These are phyloP conservation scores for Aurelia sp. DNA, from an alignment of 30 jellyfish, hydroid and myxozoan species.

Conservation along the genomic window DNA sequence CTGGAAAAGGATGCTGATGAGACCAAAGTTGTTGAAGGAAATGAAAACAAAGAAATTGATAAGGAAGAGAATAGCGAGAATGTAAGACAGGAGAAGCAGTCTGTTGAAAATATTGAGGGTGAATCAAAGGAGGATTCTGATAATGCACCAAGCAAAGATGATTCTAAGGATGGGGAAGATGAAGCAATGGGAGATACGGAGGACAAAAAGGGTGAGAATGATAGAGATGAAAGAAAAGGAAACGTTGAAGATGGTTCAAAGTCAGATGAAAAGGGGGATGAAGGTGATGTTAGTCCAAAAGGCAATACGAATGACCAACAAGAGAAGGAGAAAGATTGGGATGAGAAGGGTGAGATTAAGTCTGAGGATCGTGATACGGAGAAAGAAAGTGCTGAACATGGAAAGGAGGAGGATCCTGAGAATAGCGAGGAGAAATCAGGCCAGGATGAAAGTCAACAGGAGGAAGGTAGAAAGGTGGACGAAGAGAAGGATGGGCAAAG, in stretches of 20 bases:
- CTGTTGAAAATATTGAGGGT: not conserved
- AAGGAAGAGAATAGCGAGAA: not conserved
- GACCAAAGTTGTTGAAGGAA: not conserved
- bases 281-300: not conserved
- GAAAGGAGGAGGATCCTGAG: not conserved
- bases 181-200: not conserved
- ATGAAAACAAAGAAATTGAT: not conserved
- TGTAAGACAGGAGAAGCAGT: not conserved
- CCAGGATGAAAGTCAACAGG: slow-evolving; percentile 1
- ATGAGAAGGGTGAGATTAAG: not conserved
- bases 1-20: not conserved
- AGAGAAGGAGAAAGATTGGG: not conserved
- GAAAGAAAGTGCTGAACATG: not conserved
- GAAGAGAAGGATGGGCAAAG: not conserved
- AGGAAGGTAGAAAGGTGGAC: not conserved
- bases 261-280: not conserved
- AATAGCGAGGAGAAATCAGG: slow-evolving; percentile 5
- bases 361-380: not conserved
- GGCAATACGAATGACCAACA: not conserved
- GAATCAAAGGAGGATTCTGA: not conserved
- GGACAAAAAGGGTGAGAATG: not conserved
- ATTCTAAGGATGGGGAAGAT: not conserved
- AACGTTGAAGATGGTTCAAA: not conserved
- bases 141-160: not conserved
- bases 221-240: not conserved